Conservation (phyloP, 2,888 invertebrate species). For the Plebejus argus region DNA sequence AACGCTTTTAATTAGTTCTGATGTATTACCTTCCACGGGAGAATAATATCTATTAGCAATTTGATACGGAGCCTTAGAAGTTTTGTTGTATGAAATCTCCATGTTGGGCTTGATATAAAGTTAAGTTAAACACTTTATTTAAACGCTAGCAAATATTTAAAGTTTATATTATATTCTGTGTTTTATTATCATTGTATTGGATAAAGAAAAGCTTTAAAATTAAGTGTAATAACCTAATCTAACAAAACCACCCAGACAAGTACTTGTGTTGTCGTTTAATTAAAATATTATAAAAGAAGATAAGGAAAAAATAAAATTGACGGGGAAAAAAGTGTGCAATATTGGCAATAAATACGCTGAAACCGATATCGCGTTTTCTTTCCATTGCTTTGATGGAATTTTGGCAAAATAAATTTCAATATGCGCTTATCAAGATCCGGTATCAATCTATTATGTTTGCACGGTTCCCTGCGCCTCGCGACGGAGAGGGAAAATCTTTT, state of each 20-base stretch:
- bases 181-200: not conserved
- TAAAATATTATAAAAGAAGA: constrained; percentile 25
- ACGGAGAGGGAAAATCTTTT: constrained; percentile 61
- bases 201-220: not conserved
- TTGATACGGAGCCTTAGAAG: not conserved
- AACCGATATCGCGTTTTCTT: constrained; percentile 45
- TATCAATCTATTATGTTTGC: constrained; percentile 75
- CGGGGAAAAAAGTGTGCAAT: constrained; percentile 34
- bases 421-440: constrained; percentile 62
- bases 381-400: constrained; percentile 49
- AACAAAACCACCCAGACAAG: not conserved
- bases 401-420: constrained; percentile 62
- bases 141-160: not conserved
- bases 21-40: constrained; percentile 8
- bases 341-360: constrained; percentile 39
- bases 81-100: constrained; percentile 6
- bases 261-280: not conserved
- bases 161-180: not conserved
- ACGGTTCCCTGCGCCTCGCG: constrained; percentile 58
- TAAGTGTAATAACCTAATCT: not conserved
- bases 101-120: not conserved
- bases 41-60: not conserved
- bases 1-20: constrained; percentile 26
- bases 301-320: constrained; percentile 34
- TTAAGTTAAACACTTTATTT: not conserved